phyloP scores from a whole-genome alignment of 2,888 invertebrate genomes.

The Cotesia congregata region DNA sequence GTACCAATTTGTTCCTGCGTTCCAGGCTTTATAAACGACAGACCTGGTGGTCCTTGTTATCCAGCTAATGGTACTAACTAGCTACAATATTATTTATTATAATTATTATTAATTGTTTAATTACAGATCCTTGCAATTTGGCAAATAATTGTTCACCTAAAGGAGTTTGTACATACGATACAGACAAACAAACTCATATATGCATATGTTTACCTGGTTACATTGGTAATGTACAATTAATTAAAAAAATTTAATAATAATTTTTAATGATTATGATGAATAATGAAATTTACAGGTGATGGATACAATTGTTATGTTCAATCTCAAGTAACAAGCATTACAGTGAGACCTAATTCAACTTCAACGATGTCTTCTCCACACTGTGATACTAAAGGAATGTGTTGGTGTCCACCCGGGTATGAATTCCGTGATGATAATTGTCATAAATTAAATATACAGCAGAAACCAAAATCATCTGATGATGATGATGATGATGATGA shows the following conservation, averaged over 20 bases:
- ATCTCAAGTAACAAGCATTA: constrained; percentile 53
- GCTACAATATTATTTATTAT: neutral
- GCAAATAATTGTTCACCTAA: constrained; percentile 75
- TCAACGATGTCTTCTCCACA: neutral
- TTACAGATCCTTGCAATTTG: constrained; percentile 70
- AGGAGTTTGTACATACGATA: constrained; percentile 70
- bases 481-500: too few relatives aligned
- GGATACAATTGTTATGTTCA: constrained; percentile 70
- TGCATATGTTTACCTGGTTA: constrained; percentile 73
- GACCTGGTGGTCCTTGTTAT: constrained; percentile 51
- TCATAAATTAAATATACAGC: constrained; percentile 45
- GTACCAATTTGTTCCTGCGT: constrained; percentile 60
- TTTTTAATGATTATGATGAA: constrained; percentile 26
- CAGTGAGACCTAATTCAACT: constrained; percentile 57
- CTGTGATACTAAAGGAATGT: constrained; percentile 70
- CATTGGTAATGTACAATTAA: constrained; percentile 69
- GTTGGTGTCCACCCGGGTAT: constrained; percentile 76
- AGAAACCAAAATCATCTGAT: constrained; percentile 35
- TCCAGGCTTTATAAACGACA: constrained; percentile 58
- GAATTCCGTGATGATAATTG: constrained; percentile 59
- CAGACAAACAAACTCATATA: constrained; percentile 64
- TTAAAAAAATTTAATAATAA: constrained; percentile 7
- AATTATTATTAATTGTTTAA: constrained; percentile 4
- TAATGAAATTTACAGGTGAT: constrained; percentile 60
- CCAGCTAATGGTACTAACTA: constrained; percentile 54